phyloP scores from a whole-genome alignment of 2,888 invertebrate species.

The Apantesis nais region DNA sequence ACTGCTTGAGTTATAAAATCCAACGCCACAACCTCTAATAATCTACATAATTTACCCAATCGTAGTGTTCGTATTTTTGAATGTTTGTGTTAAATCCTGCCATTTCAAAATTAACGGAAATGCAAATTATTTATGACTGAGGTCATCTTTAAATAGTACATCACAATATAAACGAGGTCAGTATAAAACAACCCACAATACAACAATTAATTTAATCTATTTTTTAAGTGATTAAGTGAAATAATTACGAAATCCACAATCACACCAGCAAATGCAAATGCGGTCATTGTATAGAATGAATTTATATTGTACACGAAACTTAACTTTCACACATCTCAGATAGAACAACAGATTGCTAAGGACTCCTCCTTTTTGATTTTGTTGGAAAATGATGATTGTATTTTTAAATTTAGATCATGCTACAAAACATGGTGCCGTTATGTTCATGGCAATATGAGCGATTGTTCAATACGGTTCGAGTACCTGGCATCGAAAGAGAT shows the following conservation, averaged over 20 bases:
- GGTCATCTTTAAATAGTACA: neutral
- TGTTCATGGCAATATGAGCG: constrained; percentile 99
- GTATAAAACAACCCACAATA: neutral
- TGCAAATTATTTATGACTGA: neutral
- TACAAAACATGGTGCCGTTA: constrained; percentile 96
- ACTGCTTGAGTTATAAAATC: neutral
- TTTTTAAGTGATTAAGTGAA: neutral
- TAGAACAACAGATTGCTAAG: too few species aligned
- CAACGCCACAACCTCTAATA: too few species aligned
- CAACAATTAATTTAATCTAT: neutral
- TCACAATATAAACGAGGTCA: neutral
- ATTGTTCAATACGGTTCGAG: constrained; percentile 97
- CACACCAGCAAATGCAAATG: neutral
- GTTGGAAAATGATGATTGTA: neutral
- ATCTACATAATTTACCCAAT: neutral
- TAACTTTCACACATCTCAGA: neutral
- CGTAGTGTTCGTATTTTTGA: too few species aligned
- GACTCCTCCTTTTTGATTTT: neutral
- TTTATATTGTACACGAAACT: neutral
- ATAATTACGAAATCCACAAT: neutral
- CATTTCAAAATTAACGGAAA: neutral
- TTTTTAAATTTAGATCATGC: constrained; percentile 88
- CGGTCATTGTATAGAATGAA: constrained; percentile 1
- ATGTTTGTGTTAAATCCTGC: neutral
- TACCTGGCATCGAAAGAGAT: constrained; percentile 97